Conservation (phyloP, 2,888 invertebrate genomes). For the Acanthosoma haemorrhoidale region DNA sequence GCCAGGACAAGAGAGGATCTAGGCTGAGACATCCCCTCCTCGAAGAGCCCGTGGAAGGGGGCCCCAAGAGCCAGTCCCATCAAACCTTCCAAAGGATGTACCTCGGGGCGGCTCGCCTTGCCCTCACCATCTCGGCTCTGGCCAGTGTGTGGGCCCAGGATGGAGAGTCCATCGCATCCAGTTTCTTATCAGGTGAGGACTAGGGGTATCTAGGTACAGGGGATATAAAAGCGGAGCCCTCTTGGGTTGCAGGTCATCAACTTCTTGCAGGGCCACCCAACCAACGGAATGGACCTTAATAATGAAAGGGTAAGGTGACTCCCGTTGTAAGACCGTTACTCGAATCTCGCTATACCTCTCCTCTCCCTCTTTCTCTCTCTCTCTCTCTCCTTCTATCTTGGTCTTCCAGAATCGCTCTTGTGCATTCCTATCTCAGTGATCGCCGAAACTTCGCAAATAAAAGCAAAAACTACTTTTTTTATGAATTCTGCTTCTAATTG, state of each 20-base stretch:
- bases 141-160: constrained; percentile 45
- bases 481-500: too few species aligned
- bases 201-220: too few species aligned
- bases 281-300: background rate
- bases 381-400: constrained; percentile 16
- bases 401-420: background rate
- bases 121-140: background rate
- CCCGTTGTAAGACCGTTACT: constrained; percentile 21
- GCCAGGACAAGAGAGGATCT: background rate
- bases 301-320: constrained; percentile 2
- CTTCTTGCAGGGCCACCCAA: background rate
- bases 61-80: background rate
- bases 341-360: background rate
- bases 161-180: constrained; percentile 75
- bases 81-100: constrained; percentile 2
- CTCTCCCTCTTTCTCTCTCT: background rate
- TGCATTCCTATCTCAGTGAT: too few species aligned
- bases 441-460: too few species aligned
- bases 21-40: background rate
- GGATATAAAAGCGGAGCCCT: too few species aligned
- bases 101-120: constrained; percentile 21
- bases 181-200: constrained; percentile 76
- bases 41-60: background rate
- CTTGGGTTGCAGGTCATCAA: constrained; percentile 27
- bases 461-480: too few species aligned